Conservation (phyloP, 37 sponge, comb jelly and placozoan genomes). For the Axinella damicornis region DNA sequence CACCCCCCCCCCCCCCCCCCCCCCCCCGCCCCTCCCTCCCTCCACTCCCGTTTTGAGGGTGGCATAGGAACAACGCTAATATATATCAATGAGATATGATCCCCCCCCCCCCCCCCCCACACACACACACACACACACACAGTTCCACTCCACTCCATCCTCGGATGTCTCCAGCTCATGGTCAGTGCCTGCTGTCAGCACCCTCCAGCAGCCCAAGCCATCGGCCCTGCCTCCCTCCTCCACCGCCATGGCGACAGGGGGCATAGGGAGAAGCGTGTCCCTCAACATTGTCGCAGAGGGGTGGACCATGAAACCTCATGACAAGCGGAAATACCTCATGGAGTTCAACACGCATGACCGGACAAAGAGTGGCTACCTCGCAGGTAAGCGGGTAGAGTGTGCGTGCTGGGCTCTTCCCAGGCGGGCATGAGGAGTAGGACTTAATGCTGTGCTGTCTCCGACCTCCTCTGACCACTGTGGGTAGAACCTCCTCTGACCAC, state of each 20-base stretch:
- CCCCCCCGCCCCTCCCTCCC: too few relatives aligned
- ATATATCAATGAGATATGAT: too few relatives aligned
- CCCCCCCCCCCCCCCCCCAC: too few relatives aligned
- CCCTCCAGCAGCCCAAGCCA: background rate
- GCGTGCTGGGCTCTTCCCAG: background rate
- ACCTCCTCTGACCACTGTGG: too few relatives aligned
- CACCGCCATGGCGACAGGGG: background rate
- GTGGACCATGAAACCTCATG: slow-evolving; percentile 34
- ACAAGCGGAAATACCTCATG: slow-evolving; percentile 34
- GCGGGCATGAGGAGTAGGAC: too few relatives aligned
- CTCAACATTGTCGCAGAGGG: slow-evolving; percentile 25
- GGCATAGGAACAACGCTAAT: too few relatives aligned
- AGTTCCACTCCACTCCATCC: background rate
- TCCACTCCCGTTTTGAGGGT: too few relatives aligned
- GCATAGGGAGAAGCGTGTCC: slow-evolving; percentile 50
- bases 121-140: background rate
- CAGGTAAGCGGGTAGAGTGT: slow-evolving; percentile 12
- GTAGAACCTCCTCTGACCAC: too few relatives aligned
- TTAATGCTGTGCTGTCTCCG: too few relatives aligned
- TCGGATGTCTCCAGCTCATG: background rate
- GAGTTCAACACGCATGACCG: slow-evolving; percentile 70
- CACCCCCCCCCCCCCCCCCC: too few relatives aligned
- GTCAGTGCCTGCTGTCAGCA: background rate
- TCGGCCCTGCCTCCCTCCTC: background rate
- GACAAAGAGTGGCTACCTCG: slow-evolving; percentile 47